Evolutionary conservation across 2,888 invertebrate genomes (phyloP), one percentile per base, ranked within the genome.

Genomic region (Tyria jacobaeae): DNA sequence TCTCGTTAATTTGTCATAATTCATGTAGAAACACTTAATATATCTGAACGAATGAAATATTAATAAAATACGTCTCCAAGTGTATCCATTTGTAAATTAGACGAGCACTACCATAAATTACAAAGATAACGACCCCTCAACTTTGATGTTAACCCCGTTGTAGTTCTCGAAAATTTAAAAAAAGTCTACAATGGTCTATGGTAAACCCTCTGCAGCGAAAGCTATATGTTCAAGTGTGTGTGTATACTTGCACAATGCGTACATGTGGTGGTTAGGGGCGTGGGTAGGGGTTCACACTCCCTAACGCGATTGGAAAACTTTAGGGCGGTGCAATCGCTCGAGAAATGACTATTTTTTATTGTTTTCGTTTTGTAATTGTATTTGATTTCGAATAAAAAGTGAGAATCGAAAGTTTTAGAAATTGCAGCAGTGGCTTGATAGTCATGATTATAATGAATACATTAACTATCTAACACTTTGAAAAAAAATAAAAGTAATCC

Each of bases 271-370:
- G 80, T 71, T 74, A 66, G 76, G 81, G 64, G 71, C 24, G 63
- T 48, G 53, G 76, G 82, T 74, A 80, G 81, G 81, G 82, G 83
- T 75, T 79, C 69, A 82, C 84, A 83, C 82, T 73, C 67, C 72
- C 64, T 87, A 87, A 89, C 83, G 79, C 85, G 83, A 87, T 86
- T 84, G 86, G 85, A 80, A 80, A 85, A 80, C 80, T 80, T 63
- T 88, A 91, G 92, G 84, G 92, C 79, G 79, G 91, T 81, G 84
- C 83, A 73, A 76, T 76, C 60, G 61, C 66, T 73, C 70, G 70
- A 70, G 64, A 78, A 73, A 79, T 73, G 71, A 76, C 66, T 65
- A 57, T 57, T 60, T 59, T 69, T 62, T 71, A 64, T 68, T 55
- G 25, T 55, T 37, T 64, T 48, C 14, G 21, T 60, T 73, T 71